These are phyloP conservation scores for Plebejus argus DNA, from an alignment of 2,888 invertebrate genomes.

Conservation along the genomic window DNA sequence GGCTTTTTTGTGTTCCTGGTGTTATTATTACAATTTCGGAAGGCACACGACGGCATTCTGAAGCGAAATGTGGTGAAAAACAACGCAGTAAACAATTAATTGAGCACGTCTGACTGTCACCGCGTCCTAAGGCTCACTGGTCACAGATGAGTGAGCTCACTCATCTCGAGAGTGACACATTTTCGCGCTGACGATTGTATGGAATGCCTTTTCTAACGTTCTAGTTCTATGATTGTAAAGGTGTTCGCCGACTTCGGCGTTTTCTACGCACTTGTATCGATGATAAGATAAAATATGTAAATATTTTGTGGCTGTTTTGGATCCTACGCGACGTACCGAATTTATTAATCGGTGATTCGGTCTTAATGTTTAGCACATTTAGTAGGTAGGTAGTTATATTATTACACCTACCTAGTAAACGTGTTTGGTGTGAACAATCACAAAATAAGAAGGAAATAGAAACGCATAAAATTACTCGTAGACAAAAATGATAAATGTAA, in stretches of 20 bases:
- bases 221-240: no score
- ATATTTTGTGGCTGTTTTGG: neutral
- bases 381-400: neutral
- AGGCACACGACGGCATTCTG: no score
- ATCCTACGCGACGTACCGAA: neutral
- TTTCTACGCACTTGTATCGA: neutral
- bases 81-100: no score
- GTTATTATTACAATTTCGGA: no score
- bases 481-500: neutral
- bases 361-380: neutral
- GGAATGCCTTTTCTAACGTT: no score
- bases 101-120: no score
- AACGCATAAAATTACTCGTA: neutral
- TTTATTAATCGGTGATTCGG: neutral
- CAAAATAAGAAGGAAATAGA: neutral
- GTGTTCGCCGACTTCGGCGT: neutral
- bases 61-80: no score
- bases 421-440: neutral
- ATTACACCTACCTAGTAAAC: neutral
- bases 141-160: no score
- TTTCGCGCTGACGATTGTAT: no score
- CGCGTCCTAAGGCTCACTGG: no score
- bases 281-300: constrained; percentile 24
- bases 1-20: no score
- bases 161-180: no score